Evolutionary conservation across 1,140 invertebrate genomes (phyloP), one percentile per base, ranked within the genome.

Genomic region (Kradibia gibbosae): DNA sequence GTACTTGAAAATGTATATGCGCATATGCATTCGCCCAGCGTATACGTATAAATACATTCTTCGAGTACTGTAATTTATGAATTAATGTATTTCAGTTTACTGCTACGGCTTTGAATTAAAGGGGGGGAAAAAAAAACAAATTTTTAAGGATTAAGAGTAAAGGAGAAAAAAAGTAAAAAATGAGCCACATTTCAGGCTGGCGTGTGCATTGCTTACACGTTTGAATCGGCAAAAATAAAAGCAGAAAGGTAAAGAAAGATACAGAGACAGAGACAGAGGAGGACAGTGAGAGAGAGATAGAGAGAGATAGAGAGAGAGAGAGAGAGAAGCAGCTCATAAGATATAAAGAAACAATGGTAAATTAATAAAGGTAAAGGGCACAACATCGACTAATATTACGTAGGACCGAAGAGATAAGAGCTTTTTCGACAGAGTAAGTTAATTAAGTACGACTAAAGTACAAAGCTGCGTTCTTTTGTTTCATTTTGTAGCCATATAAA

Each of bases 41-140:
- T 65, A n/a, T 22, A 39, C 8, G 34, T 65, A 7, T 67, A 11
- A 39, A 20, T 20, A 65, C 31, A 60, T 28, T 60, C n/a, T 67
- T 67, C 4, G 34, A 67, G 62, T n/a, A 39, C 20, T 67, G 79
- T 80, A 83, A 74, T 80, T 85, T 84, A 88, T 89, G 87, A 85
- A 89, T 90, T 89, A 88, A 90, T 88, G 88, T 88, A 88, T 89
- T 86, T 84, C 84, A 88, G 89, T 89, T 89, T 88, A 83, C 84
- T 34, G 70, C 39, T 65, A 20, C 57, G 53, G 70, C 84, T 36
- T 39, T 50, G 73, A 78, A 65, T n/a, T n/a, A n/a, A n/a, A n/a
- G n/a, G n/a, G n/a, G n/a, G n/a, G 45, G 60, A 76, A 48, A 78
- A 70, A 67, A 45, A 34, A 78, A 53, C 39, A 28, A n/a, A 31